Percentiles rank a stretch among this genome's conserved stretches.
These are phyloP conservation scores for Tokudaia tokunoshimensis DNA, from an alignment of 2,797 vertebrate genomes.

Conservation along the genomic window DNA sequence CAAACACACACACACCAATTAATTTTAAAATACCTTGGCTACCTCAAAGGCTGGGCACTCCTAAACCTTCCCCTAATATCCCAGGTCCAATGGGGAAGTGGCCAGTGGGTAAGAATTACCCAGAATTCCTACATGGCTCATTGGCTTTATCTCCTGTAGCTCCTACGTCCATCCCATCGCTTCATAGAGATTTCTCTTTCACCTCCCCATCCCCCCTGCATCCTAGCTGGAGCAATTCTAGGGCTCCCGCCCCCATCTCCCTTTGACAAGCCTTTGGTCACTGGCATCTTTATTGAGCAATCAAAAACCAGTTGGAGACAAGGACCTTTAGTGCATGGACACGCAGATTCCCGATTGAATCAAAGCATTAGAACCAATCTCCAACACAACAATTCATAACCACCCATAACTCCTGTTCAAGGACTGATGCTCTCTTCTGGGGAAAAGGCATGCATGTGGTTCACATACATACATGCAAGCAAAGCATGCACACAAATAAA, in stretches of 20 bases:
- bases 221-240: neutral
- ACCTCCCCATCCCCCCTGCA: too few relatives aligned
- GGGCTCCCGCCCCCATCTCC: neutral
- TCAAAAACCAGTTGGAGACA: neutral
- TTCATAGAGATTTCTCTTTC: neutral
- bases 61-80: too few relatives aligned
- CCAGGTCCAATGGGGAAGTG: neutral
- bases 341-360: neutral
- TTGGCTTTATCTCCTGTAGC: neutral
- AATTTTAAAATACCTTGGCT: neutral
- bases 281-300: neutral
- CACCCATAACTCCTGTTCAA: neutral
- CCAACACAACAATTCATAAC: too few relatives aligned
- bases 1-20: too few relatives aligned
- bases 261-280: neutral
- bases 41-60: neutral
- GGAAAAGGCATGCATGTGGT: neutral
- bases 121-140: neutral
- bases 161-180: neutral
- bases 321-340: neutral
- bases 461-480: neutral
- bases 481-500: neutral
- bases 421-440: neutral
- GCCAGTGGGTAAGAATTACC: neutral
- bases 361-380: neutral